phyloP scores from a whole-genome alignment of 2,113 vertebrate species.

The Tauraco erythrolophus region DNA sequence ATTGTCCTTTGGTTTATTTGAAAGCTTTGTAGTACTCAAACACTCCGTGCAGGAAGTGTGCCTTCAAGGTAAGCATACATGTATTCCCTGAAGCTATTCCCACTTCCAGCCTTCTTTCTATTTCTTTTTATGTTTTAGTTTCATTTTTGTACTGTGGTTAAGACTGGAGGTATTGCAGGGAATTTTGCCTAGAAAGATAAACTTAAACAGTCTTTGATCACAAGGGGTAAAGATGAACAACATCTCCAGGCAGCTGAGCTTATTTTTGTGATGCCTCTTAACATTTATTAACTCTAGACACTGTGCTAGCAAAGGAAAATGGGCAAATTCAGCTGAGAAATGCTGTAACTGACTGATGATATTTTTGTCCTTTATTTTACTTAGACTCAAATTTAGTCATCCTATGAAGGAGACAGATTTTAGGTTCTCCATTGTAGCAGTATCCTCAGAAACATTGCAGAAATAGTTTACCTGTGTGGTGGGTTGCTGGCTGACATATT shows the following conservation, averaged over 20 bases:
- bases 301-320: not conserved
- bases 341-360: not conserved
- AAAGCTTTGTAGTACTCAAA: conserved; percentile 7
- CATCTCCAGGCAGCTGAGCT: not conserved
- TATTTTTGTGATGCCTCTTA: not conserved
- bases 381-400: not conserved
- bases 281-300: not conserved
- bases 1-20: not conserved
- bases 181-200: conserved; percentile 14
- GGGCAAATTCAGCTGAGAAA: not conserved
- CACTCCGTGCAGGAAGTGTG: not conserved
- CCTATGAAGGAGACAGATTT: not conserved
- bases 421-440: not conserved
- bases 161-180: not conserved
- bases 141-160: conserved; percentile 6
- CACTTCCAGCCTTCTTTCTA: not conserved
- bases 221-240: not conserved
- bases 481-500: conserved; percentile 8
- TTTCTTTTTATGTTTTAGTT: not conserved
- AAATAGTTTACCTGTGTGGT: not conserved
- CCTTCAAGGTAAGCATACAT: not conserved
- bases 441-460: not conserved
- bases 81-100: not conserved
- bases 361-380: conserved; percentile 4
- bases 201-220: not conserved